phyloP scores from a whole-genome alignment of 2,113 vertebrate genomes.

The Alligator mississippiensis region DNA sequence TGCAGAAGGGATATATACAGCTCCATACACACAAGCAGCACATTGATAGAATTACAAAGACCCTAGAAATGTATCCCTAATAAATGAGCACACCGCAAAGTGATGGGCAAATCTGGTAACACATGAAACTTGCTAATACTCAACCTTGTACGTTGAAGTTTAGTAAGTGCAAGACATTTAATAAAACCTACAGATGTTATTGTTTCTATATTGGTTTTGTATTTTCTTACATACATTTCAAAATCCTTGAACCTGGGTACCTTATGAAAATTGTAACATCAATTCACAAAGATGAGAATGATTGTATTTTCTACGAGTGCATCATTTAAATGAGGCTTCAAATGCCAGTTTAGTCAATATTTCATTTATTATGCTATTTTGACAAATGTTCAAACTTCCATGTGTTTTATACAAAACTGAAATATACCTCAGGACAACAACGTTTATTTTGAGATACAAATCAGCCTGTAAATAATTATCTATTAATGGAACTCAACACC shows the following conservation, averaged over 20 bases:
- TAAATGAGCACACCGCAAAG: too few relatives aligned
- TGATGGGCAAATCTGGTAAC: too few relatives aligned
- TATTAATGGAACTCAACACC: neutral
- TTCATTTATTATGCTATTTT: constrained; percentile 2
- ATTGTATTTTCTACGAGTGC: neutral
- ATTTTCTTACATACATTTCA: neutral
- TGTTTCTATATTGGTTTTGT: neutral
- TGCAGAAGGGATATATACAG: too few relatives aligned
- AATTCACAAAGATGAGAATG: neutral
- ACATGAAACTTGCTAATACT: neutral
- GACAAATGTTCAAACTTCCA: neutral
- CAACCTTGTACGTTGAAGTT: neutral
- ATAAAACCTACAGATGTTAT: fast-evolving
- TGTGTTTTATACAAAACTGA: neutral
- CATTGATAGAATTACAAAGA: too few relatives aligned
- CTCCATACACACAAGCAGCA: too few relatives aligned
- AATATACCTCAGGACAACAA: neutral
- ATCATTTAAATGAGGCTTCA: neutral
- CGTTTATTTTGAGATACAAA: neutral
- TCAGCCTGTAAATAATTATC: neutral
- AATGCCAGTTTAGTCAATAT: neutral
- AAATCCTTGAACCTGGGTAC: neutral
- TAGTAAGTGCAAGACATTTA: neutral
- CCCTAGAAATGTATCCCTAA: too few relatives aligned
- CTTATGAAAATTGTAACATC: neutral